A percentile compares a stretch with the other conserved stretches of the same genome.
Conservation (phyloP, 2,797 vertebrate species). For the Xyrichtys novacula region DNA sequence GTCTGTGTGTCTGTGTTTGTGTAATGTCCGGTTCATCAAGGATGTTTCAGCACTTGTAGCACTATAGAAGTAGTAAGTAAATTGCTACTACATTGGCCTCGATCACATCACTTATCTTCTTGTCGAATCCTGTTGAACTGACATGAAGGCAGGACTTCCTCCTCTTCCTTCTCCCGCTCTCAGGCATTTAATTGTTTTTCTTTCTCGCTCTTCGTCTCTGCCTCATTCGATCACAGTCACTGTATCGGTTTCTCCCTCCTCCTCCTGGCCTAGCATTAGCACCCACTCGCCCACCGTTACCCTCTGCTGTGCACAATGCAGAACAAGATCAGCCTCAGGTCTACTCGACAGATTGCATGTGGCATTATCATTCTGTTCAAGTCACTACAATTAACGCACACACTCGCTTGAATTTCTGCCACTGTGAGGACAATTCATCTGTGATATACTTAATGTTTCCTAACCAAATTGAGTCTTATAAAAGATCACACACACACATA, state of each 20-base stretch:
- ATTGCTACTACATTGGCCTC: constrained; percentile 20
- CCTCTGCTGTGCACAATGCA: constrained; percentile 17
- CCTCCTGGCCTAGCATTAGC: constrained; percentile 13
- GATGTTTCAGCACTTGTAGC: constrained; percentile 1
- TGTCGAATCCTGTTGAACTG: constrained; percentile 32
- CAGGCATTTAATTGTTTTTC: constrained; percentile 49
- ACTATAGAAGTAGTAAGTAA: constrained; percentile 24
- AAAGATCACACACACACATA: background rate
- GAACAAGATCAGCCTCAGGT: constrained; percentile 20
- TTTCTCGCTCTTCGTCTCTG: constrained; percentile 31
- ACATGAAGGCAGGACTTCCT: constrained; percentile 34
- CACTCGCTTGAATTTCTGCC: constrained; percentile 1
- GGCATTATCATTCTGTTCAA: constrained; percentile 42
- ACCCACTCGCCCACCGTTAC: constrained; percentile 28
- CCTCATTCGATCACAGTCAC: constrained; percentile 29
- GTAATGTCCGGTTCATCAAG: background rate
- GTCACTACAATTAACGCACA: constrained; percentile 7
- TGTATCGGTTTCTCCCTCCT: constrained; percentile 16
- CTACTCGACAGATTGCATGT: constrained; percentile 37
- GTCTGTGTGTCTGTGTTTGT: constrained; percentile 20
- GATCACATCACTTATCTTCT: constrained; percentile 41
- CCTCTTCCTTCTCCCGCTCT: constrained; percentile 20
- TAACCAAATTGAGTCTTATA: background rate
- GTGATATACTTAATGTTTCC: background rate
- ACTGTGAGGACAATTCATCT: background rate